Evolutionary conservation across 2,888 invertebrate species (phyloP), one percentile per base, ranked within the genome.

Genomic region (Ectemnius continuus): DNA sequence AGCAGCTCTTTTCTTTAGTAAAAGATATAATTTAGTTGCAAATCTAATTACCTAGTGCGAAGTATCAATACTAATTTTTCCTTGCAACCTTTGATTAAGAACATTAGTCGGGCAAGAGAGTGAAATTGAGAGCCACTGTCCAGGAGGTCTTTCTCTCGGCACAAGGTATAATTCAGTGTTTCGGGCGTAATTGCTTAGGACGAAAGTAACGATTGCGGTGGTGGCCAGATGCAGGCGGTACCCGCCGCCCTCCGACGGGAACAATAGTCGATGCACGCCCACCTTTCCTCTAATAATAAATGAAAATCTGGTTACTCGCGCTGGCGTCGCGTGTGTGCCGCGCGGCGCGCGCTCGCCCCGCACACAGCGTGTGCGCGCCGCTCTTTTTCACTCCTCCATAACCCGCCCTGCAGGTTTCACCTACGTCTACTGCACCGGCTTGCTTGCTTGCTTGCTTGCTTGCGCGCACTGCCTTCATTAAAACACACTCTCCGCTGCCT

Each of bases 321-420:
- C 46, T 46, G 47, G 6, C 14, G 45, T 45, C 13, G 47, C 45
- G 18, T 47, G 36, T 4, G 36, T 8, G 36, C n/a, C n/a, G n/a
- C n/a, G n/a, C n/a, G n/a, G n/a, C n/a, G n/a, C 28, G 3, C 28
- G 36, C 36, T 36, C 36, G 5, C 4, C 11, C 8, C 36, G 1
- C 28, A 5, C 28, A 4, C 11, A 36, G 13, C 16, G 4, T 36
- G 61, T 2, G 2, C 4, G 18, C 61, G 36, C 11, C 36, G 16
- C 13, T n/a, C 61, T 61, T 61, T 61, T 45, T 45, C 16, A n/a
- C 18, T 61, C 4, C 18, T 61, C 45, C 16, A 4, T 45, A 18
- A 61, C 61, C 46, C 11, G 61, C 14, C 61, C 20, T 46, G 52
- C 52, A n/a, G 47, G 63, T 63, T 63, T 63, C 63, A 63, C 63